Base-by-base conservation (phyloP, 2,888 invertebrate species). In the Sthenelais limicola region DNA sequence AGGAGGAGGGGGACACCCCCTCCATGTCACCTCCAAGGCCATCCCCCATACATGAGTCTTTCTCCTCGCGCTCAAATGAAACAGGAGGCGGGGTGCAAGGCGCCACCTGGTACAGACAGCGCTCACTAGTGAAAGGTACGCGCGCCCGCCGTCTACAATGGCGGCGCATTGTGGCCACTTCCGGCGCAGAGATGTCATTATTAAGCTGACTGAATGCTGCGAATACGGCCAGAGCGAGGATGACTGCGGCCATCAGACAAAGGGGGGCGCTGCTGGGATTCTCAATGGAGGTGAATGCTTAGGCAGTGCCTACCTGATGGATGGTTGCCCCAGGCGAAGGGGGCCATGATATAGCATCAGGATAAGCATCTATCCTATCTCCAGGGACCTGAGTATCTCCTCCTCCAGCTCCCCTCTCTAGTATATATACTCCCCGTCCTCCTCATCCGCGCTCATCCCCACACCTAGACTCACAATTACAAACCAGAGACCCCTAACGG, bases 141-240 rank as follows among this genome's bases (percentile, higher is more conserved):
- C 62, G 62, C 62, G 15, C 43, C 62, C 62, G 33, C 62, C 38
- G 24, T 24, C 38, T 43, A 62, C 62, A 62, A 62, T 62, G 62
- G 62, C 38, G 62, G 62, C 62, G 21, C 28, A 62, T 62, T 62
- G 62, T 62, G 24, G 35, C 7, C 62, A 62, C 62, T 62, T 62
- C 62, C 62, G 62, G 62, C 38, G 38, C 62, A 62, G 62, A 62
- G 62, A 62, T 62, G 62, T 62, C 62, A 62, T 62, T 62, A 62
- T 62, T 62, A 62, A 62, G 62, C 24, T 26, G 35, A 2, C 35
- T 62, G 62, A 62, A 62, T 62, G 62, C 35, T 24, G 2, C 38
- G 62, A 62, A 62, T 62, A 62, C 62, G 58, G 33, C 58, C n/a
- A n/a, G 35, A 4, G 38, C n/a, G 62, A 35, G 51, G 51, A n/a